Base-by-base conservation (phyloP, 2,797 vertebrate genomes). In the Manis pentadactyla region DNA sequence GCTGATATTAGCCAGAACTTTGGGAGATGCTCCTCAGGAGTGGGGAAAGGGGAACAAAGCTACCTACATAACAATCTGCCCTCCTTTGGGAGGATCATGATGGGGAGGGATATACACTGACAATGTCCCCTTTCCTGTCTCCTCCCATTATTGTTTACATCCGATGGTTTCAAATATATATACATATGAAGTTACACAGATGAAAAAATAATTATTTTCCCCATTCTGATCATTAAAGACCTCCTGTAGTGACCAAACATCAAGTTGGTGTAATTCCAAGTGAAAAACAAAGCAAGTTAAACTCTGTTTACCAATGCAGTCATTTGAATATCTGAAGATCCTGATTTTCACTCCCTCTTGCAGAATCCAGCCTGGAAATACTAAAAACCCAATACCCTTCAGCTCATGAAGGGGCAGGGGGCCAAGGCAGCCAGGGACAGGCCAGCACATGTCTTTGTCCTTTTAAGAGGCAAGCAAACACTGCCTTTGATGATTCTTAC, bases 251-350 rank as follows among this genome's bases (percentile, higher is more conserved):
- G 53, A 73, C 27, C n/a, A 57, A 64, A 85, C 74, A 79, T 8
- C 51, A 88, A 77, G 34, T 61, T 66, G 13, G 42, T 57, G 29
- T 39, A 78, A 91, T 93, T 81, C 15, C 71, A 64, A 49, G 53
- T 71, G 49, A 78, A 95, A 96, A 78, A 37, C 34, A 81, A 91
- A 83, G 39, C 83, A 59, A 88, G 3, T 77, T 79, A 75, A 78
- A 31, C 5, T 81, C 85, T 82, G 21, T 78, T 95, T 49, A 53
- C 31, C 27, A 71, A 1, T 2, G 4, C 18, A 85, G 37, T 93
- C 37, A 51, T 59, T n/a, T 77, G 74, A 78, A 42, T 53, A 89
- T 79, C 71, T 51, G 17, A 94, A 74, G 27, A 59, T 49, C 18
- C 15, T 21, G 1, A 25, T 77, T 96, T 86, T 81, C 31, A 46